Conservation (phyloP, 2,113 vertebrate genomes). For the Sclerurus mexicanus region DNA sequence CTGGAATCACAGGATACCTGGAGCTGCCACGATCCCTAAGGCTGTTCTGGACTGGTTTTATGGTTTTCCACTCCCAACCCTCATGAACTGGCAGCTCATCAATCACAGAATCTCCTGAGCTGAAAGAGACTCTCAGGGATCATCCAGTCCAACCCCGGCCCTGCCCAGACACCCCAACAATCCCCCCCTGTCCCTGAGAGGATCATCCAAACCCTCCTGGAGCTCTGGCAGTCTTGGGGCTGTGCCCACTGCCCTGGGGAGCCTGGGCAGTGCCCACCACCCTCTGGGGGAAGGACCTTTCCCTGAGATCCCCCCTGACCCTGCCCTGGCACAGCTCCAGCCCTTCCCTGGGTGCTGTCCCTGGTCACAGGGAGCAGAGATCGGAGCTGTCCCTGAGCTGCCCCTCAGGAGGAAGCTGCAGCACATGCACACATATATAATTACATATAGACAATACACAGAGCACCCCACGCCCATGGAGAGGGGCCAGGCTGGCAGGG, state of each 20-base stretch:
- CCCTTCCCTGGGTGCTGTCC: neutral
- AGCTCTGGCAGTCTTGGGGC: neutral
- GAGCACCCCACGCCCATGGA: neutral
- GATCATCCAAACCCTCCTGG: neutral
- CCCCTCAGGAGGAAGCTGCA: neutral
- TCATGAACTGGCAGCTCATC: rapidly evolving
- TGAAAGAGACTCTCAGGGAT: neutral
- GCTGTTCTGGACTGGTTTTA: neutral
- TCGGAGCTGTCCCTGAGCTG: neutral
- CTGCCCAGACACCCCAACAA: neutral
- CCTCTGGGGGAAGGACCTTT: neutral
- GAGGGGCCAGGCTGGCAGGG: neutral
- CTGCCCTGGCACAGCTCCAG: neutral
- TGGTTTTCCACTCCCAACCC: neutral
- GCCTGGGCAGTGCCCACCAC: neutral
- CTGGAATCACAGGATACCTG: rapidly evolving
- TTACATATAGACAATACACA: rapidly evolving
- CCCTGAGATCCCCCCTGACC: rapidly evolving
- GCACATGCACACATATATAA: neutral
- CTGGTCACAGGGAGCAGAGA: neutral
- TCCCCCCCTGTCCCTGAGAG: neutral
- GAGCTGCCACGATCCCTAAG: neutral
- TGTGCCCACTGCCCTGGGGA: neutral
- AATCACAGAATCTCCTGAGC: neutral
- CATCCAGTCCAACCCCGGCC: neutral